Evolutionary conservation across 2,888 invertebrate genomes (phyloP), one percentile per base, ranked within the genome.

Genomic region (Seira sanloemensis): DNA sequence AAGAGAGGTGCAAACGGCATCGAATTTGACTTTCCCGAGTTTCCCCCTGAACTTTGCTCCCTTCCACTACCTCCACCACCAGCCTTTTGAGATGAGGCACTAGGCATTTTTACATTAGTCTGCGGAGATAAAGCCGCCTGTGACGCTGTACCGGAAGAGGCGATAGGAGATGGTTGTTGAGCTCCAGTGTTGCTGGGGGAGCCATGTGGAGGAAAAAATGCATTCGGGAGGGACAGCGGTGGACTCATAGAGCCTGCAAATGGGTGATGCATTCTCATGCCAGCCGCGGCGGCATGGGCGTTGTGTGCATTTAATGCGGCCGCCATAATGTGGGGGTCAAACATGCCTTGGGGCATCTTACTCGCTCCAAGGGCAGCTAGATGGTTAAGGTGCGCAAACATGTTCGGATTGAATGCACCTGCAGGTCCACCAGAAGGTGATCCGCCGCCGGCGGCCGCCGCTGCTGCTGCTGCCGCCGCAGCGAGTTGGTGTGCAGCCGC

Each of bases 171-270:
- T 62, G 72, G 76, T 65, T 80, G 78, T 73, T 80, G 83, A 54
- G 68, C 18, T 21, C 80, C 68, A 46, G 78, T 24, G 18, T 16
- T n/a, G 21, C 23, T 18, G 7, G 78, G 73, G 19, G 73, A 46
- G 2, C 76, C 79, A 62, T 82, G 81, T 58, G 85, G 78, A 9
- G 81, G 73, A 84, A 75, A 86, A 69, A 84, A 88, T 65, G 86
- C 62, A 23, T 79, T 83, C 50, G 78, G 68, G 5, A 86, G 18
- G 23, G 68, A 83, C 21, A 87, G 25, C 0, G 88, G 88, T 62
- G 88, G 88, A 62, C 88, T 88, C 66, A 88, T 77, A 5, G 87
- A 86, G 27, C 81, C 86, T 19, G 75, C 78, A 66, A 86, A 86
- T 18, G 84, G 72, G 68, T 78, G 78, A 77, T 86, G 81, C 86